These are phyloP conservation scores for Achroia grisella DNA, from an alignment of 1,140 invertebrate species.

Conservation along the genomic window DNA sequence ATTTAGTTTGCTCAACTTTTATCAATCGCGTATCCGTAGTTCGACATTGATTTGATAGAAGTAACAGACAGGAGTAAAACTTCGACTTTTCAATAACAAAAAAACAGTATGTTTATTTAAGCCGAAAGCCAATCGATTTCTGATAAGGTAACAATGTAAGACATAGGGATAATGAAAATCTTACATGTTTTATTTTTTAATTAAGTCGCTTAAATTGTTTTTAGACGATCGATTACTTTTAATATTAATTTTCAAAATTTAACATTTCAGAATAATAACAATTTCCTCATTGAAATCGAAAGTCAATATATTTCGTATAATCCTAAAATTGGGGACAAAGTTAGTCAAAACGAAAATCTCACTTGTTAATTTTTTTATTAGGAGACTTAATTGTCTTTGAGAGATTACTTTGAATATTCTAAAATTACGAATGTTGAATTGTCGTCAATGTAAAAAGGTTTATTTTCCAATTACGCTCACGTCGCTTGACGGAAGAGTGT, in stretches of 20 bases:
- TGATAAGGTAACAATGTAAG: neutral
- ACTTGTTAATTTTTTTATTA: slow-evolving; percentile 6
- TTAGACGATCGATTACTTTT: slow-evolving; percentile 2
- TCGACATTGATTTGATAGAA: slow-evolving; percentile 6
- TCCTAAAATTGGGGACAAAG: neutral
- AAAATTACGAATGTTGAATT: neutral
- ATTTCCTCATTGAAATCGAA: neutral
- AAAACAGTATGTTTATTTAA: neutral
- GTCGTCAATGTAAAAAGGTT: slow-evolving; percentile 6
- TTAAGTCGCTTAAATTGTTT: neutral
- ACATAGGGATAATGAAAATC: neutral
- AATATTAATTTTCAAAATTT: too few species aligned
- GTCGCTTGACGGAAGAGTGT: slow-evolving; percentile 11
- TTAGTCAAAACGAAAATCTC: neutral
- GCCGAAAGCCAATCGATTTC: neutral
- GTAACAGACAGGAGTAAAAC: neutral
- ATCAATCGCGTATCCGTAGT: slow-evolving; percentile 6
- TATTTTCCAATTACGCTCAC: slow-evolving; percentile 27
- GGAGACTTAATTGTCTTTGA: slow-evolving; percentile 2
- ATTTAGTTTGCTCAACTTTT: slow-evolving; percentile 15
- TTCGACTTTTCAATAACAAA: slow-evolving; percentile 1
- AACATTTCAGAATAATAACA: too few species aligned
- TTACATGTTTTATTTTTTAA: neutral
- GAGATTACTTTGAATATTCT: slow-evolving; percentile 6
- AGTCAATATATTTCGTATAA: neutral